A percentile compares a stretch with the other conserved stretches of the same genome.
Evolutionary conservation across 1,140 invertebrate species (phyloP).

Genomic region (Drosophila tropicalis): DNA sequence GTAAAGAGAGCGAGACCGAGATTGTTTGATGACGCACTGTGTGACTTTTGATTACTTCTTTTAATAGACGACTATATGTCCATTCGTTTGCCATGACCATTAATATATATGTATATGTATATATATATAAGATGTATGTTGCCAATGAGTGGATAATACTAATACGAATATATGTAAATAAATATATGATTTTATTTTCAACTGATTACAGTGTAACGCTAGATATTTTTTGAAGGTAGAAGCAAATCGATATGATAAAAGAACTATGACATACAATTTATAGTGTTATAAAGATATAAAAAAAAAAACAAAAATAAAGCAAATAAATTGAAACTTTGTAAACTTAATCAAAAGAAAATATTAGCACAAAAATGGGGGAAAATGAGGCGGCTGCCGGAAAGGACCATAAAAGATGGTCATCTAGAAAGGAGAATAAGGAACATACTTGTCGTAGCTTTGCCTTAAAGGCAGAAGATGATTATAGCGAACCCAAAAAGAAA

Average conservation of each 20-base stretch:
- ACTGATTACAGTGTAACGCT: neutral
- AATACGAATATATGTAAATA: neutral
- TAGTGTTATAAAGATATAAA: too few species aligned
- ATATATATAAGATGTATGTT: too few species aligned
- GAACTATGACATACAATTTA: too few species aligned
- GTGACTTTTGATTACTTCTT: constrained; percentile 7
- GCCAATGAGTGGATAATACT: neutral
- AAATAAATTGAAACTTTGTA: too few species aligned
- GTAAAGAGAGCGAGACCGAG: neutral
- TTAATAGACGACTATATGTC: neutral
- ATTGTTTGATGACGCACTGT: neutral
- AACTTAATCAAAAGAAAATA: too few species aligned
- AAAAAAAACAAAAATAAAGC: too few species aligned
- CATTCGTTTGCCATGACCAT: neutral
- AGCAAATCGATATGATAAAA: too few species aligned
- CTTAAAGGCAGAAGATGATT: constrained; percentile 84
- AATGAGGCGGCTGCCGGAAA: too few species aligned
- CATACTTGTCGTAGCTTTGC: too few species aligned
- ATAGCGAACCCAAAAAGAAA: constrained; percentile 85
- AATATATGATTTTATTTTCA: neutral
- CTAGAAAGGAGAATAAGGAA: too few species aligned
- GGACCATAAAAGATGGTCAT: too few species aligned
- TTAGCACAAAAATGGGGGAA: too few species aligned
- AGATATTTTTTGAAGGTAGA: neutral
- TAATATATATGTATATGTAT: neutral